Conservation (phyloP, 1,140 invertebrate species). For the Drosophila auraria region DNA sequence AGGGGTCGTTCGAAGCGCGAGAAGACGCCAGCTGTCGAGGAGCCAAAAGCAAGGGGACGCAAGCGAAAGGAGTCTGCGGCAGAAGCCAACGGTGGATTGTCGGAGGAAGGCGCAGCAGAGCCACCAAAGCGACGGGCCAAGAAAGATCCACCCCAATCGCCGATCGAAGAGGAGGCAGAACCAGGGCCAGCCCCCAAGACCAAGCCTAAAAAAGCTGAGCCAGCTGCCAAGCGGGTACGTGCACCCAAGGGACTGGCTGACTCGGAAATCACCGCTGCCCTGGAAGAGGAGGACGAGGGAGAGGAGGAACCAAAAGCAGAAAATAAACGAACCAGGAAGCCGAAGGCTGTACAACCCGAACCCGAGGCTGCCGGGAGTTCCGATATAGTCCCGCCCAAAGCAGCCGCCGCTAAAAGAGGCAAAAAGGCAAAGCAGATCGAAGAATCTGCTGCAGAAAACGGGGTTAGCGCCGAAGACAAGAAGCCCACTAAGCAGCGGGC, state of each 20-base stretch:
- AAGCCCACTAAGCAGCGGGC: slow-evolving; percentile 16
- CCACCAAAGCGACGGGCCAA: slow-evolving; percentile 37
- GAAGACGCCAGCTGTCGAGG: slow-evolving; percentile 15
- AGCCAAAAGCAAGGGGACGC: slow-evolving; percentile 71
- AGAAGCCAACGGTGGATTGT: not conserved
- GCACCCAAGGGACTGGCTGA: slow-evolving; percentile 41
- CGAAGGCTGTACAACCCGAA: not conserved
- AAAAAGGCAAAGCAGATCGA: slow-evolving; percentile 26
- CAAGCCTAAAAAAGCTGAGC: slow-evolving; percentile 14
- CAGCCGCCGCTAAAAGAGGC: slow-evolving; percentile 11
- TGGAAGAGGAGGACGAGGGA: slow-evolving; percentile 27
- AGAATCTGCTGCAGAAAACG: slow-evolving; percentile 5
- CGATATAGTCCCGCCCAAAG: not conserved
- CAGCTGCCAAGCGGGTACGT: slow-evolving; percentile 29
- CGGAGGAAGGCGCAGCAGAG: slow-evolving; percentile 2
- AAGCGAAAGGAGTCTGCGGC: slow-evolving; percentile 44
- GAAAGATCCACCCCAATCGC: slow-evolving; percentile 17
- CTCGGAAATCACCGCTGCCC: slow-evolving; percentile 31
- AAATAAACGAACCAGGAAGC: slow-evolving; percentile 29
- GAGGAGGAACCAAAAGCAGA: not conserved
- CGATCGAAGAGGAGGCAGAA: not conserved
- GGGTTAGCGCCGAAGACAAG: slow-evolving; percentile 1
- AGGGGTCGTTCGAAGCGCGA: slow-evolving; percentile 19
- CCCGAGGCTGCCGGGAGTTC: slow-evolving; percentile 5
- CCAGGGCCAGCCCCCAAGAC: slow-evolving; percentile 9